Evolutionary conservation across 1,140 invertebrate genomes (phyloP), one percentile per base, ranked within the genome.

Genomic region (Leptoteleia sp.): DNA sequence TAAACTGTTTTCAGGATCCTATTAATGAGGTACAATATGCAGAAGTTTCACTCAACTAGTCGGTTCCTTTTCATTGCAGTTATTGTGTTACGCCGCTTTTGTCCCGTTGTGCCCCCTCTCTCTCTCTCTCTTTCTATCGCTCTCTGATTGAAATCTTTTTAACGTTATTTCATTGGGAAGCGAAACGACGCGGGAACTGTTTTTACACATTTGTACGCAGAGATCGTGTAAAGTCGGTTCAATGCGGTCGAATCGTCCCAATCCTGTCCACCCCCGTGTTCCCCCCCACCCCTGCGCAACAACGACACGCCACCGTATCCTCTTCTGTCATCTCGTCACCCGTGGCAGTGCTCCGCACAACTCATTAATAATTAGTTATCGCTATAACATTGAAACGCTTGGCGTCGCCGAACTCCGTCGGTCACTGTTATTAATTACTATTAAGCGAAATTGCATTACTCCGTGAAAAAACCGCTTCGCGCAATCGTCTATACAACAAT

Each of bases 21-120:
- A 81, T 82, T 65, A 81, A 81, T 81, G 80, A 85, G 83, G 79
- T 83, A 82, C 83, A 82, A 82, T 85, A 82, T 82, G 76, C 80
- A 81, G 57, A 84, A 83, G 71, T 82, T 65, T 55, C 47, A 61
- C 76, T 62, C 45, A 80, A 52, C 72, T 65, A 73, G 55, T 64
- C 64, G 62, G 62, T 80, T 73, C 40, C 43, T 35, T 50, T 35
- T 48, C 38, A 35, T 59, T 50, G 43, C 33, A 27, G 40, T 29
- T 45, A 8, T 29, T 8, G 27, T 31, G 31, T 43, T 19, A 22
- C 64, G 19, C 13, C 45, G 37, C 17, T 17, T 17, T 19, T n/a
- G 31, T 55, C 6, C 33, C 19, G 19, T 33, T 29, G 2, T 22
- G 2, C 19, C 19, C 19, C 19, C 19, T n/a, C n/a, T n/a, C n/a